Conservation (phyloP, 2,797 vertebrate species). For the Rhyacichthys aspro region DNA sequence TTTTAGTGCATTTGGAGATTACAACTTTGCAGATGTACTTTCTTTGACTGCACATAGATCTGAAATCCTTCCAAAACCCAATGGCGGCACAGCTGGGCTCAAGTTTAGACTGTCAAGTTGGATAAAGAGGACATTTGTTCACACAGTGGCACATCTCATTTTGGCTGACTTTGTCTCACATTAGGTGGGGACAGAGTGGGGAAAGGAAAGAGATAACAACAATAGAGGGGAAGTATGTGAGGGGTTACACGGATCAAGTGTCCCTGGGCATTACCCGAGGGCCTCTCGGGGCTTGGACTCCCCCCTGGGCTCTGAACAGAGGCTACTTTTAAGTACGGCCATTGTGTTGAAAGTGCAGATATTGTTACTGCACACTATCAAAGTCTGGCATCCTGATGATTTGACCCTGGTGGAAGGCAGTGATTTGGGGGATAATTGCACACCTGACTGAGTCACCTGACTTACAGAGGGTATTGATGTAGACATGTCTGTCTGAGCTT, state of each 20-base stretch:
- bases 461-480: slow-evolving; percentile 55
- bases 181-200: slow-evolving; percentile 33
- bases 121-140: slow-evolving; percentile 15
- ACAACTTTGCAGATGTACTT: no score
- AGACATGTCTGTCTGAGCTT: slow-evolving; percentile 59
- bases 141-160: slow-evolving; percentile 7
- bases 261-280: slow-evolving; percentile 76
- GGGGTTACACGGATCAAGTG: slow-evolving; percentile 78
- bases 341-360: slow-evolving; percentile 74
- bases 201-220: slow-evolving; percentile 59
- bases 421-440: slow-evolving; percentile 64
- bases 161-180: slow-evolving; percentile 28
- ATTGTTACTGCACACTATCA: slow-evolving; percentile 75
- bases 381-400: slow-evolving; percentile 71
- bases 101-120: slow-evolving; percentile 13
- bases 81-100: slow-evolving; percentile 26
- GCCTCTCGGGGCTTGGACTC: slow-evolving; percentile 53
- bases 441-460: slow-evolving; percentile 75
- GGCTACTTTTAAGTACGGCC: slow-evolving; percentile 68
- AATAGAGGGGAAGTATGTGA: slow-evolving; percentile 66
- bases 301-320: slow-evolving; percentile 56
- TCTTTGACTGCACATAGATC: no score
- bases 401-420: slow-evolving; percentile 51
- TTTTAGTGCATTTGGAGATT: slow-evolving; percentile 17
- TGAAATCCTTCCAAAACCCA: neutral